A percentile compares a stretch with the other conserved stretches of the same genome.
Conservation (phyloP, 1,140 invertebrate species). For the Tetraneura akinire region DNA sequence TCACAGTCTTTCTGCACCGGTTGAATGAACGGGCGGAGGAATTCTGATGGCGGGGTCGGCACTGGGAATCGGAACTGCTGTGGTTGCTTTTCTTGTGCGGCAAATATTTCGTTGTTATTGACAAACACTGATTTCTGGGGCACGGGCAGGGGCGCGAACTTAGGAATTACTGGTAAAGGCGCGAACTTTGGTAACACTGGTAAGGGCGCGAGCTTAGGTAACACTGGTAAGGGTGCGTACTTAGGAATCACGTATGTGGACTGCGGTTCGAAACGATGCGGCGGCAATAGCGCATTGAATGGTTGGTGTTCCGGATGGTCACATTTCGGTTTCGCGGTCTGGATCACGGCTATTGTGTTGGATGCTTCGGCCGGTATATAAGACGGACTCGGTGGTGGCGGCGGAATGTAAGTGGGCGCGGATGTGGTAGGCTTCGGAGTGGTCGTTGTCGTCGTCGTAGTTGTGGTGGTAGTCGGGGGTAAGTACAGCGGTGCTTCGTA, state of each 20-base stretch:
- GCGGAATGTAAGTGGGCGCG: constrained; percentile 8
- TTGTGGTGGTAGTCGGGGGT: neutral
- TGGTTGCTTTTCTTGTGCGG: neutral
- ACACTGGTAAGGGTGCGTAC: neutral
- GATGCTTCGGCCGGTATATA: constrained; percentile 7
- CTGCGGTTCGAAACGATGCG: neutral
- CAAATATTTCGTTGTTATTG: constrained; percentile 1
- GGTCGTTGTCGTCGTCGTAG: neutral
- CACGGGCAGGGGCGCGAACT: neutral
- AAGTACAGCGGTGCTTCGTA: constrained; percentile 10
- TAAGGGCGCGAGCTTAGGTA: neutral
- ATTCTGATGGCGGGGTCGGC: neutral
- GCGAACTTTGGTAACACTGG: neutral
- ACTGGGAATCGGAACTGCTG: neutral
- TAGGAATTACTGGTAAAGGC: neutral
- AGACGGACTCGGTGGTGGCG: neutral
- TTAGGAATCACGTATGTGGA: neutral
- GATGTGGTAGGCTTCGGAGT: neutral
- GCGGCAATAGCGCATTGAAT: neutral
- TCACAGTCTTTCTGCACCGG: neutral
- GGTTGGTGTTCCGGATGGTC: neutral
- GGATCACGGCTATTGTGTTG: neutral
- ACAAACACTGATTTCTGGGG: neutral
- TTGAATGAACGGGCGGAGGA: neutral
- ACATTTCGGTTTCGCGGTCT: neutral